Percentiles rank a stretch among this genome's conserved stretches.
Conservation (phyloP, 2,888 invertebrate genomes). For the Drosophila formosana region DNA sequence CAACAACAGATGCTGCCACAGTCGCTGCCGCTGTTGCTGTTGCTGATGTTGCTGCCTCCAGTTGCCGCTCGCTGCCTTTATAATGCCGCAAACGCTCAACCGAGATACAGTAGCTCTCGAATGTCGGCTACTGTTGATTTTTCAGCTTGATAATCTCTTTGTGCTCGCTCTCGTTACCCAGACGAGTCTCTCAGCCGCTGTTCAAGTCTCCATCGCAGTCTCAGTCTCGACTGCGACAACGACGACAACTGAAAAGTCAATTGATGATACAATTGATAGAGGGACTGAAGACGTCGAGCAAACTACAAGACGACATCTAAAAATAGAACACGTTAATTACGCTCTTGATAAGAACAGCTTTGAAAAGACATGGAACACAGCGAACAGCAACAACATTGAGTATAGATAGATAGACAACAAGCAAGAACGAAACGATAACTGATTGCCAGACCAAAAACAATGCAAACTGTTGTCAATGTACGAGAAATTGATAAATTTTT, state of each 20-base stretch:
- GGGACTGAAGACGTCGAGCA: constrained; percentile 28
- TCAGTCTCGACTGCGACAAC: constrained; percentile 20
- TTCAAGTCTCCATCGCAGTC: not conserved
- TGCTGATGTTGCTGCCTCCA: constrained; percentile 8
- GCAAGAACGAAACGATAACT: constrained; percentile 15
- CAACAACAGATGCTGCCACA: constrained; percentile 64
- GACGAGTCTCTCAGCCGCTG: constrained; percentile 13
- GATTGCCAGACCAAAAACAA: constrained; percentile 30
- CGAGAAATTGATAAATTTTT: constrained; percentile 20
- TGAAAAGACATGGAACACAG: constrained; percentile 22
- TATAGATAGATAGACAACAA: constrained; percentile 6
- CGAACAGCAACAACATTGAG: not conserved
- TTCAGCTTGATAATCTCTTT: constrained; percentile 68
- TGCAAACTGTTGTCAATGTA: constrained; percentile 18
- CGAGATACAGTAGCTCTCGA: constrained; percentile 35
- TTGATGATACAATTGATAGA: constrained; percentile 74
- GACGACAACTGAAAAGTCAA: constrained; percentile 60
- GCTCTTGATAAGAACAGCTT: constrained; percentile 57
- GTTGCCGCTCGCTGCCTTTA: constrained; percentile 32
- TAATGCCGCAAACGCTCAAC: constrained; percentile 39
- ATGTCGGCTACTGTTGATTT: constrained; percentile 63
- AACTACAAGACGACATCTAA: constrained; percentile 63
- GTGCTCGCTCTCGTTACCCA: constrained; percentile 36
- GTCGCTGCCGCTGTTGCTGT: constrained; percentile 11
- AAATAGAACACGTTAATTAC: constrained; percentile 74